Evolutionary conservation across 2,797 vertebrate species (phyloP).

Genomic region (Coregonus sp.): DNA sequence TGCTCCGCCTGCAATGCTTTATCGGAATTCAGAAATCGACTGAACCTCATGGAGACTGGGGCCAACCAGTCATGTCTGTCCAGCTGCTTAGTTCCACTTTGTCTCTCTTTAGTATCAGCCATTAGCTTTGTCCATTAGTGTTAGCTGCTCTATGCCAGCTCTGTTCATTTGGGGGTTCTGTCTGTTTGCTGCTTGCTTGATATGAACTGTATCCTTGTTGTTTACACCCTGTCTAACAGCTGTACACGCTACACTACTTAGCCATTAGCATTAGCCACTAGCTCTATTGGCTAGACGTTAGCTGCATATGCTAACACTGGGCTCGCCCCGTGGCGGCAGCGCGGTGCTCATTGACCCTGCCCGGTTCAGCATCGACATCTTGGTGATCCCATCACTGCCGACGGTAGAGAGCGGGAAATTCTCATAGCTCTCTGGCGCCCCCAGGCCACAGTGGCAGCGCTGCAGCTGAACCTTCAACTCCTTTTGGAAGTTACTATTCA

Average conservation of each 20-base stretch:
- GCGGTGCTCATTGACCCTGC: constrained; percentile 46
- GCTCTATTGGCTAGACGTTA: constrained; percentile 4
- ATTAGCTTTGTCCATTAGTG: neutral
- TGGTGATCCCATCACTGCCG: constrained; percentile 76
- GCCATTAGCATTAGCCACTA: neutral
- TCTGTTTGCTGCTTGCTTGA: neutral
- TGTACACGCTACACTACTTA: neutral
- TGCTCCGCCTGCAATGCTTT: neutral
- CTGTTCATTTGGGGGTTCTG: neutral
- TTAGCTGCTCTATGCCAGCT: neutral
- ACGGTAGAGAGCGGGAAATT: constrained; percentile 79
- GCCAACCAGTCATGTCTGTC: neutral
- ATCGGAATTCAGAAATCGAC: neutral
- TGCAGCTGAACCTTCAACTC: constrained; percentile 74
- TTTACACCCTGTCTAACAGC: neutral
- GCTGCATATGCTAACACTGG: constrained; percentile 7
- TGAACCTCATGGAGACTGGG: constrained; percentile 3
- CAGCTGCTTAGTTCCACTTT: neutral
- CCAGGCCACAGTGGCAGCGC: constrained; percentile 70
- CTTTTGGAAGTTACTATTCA: constrained; percentile 83
- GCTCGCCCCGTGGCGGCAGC: constrained; percentile 33
- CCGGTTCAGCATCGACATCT: constrained; percentile 68
- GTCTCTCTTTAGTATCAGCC: neutral
- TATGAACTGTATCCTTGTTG: neutral
- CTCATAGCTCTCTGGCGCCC: constrained; percentile 71